Evolutionary conservation across 2,888 invertebrate species (phyloP).

Genomic region (Laspeyria flexula): DNA sequence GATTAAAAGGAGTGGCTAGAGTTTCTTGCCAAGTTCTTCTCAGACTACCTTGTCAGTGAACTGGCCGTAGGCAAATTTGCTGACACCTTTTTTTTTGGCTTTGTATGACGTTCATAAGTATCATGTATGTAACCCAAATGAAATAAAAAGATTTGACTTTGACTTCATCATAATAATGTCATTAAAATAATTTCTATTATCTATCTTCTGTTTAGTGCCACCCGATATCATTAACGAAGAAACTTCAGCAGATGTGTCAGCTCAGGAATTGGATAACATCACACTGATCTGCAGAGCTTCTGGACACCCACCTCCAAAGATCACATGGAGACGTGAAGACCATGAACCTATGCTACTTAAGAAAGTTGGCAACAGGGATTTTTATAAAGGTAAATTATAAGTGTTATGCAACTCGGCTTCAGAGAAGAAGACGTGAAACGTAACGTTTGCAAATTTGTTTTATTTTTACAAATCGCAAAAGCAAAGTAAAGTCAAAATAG

Average conservation of each 20-base stretch:
- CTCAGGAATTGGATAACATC: slow-evolving; percentile 93
- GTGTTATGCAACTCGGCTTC: no score
- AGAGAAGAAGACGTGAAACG: no score
- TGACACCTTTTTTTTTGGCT: no score
- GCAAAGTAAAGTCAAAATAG: neutral
- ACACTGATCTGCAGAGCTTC: slow-evolving; percentile 92
- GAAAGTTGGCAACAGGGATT: slow-evolving; percentile 73
- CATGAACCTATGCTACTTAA: slow-evolving; percentile 87
- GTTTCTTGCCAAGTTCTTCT: no score
- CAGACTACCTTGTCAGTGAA: no score
- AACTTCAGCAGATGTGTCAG: slow-evolving; percentile 91
- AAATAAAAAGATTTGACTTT: no score
- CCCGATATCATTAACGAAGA: slow-evolving; percentile 92
- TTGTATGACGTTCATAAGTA: no score
- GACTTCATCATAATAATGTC: no score
- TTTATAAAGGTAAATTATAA: slow-evolving; percentile 68
- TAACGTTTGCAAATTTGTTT: no score
- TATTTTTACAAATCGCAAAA: neutral
- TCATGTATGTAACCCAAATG: no score
- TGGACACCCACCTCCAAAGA: slow-evolving; percentile 92
- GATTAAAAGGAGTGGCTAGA: no score
- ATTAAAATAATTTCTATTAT: neutral
- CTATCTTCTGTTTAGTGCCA: slow-evolving; percentile 85
- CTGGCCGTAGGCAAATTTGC: no score
- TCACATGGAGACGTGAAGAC: slow-evolving; percentile 94